These are phyloP conservation scores for Triplophysa tibetana DNA, from an alignment of 2,113 vertebrate genomes.

Conservation along the genomic window DNA sequence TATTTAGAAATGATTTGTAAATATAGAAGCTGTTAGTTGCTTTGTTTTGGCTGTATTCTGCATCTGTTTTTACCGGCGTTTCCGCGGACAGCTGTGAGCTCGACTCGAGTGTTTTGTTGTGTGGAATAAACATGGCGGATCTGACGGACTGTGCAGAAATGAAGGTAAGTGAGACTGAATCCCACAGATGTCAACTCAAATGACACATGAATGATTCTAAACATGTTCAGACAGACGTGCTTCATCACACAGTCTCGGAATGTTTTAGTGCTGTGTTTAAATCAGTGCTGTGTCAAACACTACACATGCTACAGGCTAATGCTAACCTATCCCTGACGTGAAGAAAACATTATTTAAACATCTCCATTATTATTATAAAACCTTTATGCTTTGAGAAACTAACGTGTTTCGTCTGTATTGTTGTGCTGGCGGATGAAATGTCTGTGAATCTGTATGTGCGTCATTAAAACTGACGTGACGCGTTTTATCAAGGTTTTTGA, in stretches of 20 bases:
- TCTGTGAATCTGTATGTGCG: not conserved
- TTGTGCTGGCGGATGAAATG: not conserved
- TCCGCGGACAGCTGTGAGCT: conserved; percentile 27
- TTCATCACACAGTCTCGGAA: not conserved
- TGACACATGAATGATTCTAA: not conserved
- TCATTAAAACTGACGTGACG: not conserved
- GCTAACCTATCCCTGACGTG: conserved; percentile 8
- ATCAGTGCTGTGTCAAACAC: not conserved
- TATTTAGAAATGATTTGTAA: not conserved
- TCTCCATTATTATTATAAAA: too few relatives aligned
- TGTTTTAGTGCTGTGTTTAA: not conserved
- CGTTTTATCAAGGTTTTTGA: too few relatives aligned
- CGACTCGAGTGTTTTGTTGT: conserved; percentile 54
- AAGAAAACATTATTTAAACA: not conserved
- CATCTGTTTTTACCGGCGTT: not conserved
- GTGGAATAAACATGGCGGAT: conserved; percentile 59
- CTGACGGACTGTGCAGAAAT: conserved; percentile 45
- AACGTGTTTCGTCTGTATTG: not conserved
- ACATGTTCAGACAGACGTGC: not conserved
- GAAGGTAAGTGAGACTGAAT: conserved; percentile 27
- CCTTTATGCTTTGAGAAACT: not conserved
- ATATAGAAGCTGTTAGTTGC: not conserved
- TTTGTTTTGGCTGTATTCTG: not conserved
- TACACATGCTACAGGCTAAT: conserved; percentile 17
- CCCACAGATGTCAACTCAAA: not conserved